phyloP scores from a whole-genome alignment of 2,888 invertebrate genomes.

The Autographa gamma region DNA sequence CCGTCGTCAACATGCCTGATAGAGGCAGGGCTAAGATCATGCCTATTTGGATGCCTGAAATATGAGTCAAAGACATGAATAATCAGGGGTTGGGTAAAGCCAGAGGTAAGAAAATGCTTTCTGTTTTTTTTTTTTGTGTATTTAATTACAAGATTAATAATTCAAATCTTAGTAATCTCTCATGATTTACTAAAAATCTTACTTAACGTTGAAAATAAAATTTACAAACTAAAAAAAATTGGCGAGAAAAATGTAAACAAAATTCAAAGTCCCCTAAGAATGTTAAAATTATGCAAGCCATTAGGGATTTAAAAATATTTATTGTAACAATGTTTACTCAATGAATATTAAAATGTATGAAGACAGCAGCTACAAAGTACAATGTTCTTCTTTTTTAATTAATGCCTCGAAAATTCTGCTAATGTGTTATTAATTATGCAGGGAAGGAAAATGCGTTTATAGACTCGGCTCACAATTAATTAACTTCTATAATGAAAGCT shows the following conservation, averaged over 20 bases:
- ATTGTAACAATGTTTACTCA: slow-evolving; percentile 1
- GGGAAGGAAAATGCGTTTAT: slow-evolving; percentile 18
- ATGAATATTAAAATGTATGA: slow-evolving; percentile 1
- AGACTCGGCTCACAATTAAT: slow-evolving; percentile 18
- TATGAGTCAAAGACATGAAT: background rate
- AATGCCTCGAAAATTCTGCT: background rate
- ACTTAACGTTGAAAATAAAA: too few species aligned
- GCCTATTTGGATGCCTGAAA: slow-evolving; percentile 73
- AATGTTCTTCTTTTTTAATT: background rate
- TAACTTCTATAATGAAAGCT: slow-evolving; percentile 23
- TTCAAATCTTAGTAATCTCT: too few species aligned
- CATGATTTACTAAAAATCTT: too few species aligned
- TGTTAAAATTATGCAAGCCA: background rate
- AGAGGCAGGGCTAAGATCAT: slow-evolving; percentile 73
- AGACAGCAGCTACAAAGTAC: background rate
- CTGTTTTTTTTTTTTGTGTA: too few species aligned
- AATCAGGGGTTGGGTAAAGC: too few species aligned
- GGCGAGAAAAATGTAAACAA: background rate
- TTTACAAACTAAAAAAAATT: too few species aligned
- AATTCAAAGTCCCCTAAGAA: background rate
- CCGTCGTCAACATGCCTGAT: slow-evolving; percentile 67
- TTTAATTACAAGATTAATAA: too few species aligned
- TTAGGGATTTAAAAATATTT: background rate
- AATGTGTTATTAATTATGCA: slow-evolving; percentile 27
- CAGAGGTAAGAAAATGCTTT: too few species aligned